These are phyloP conservation scores for Muricea muricata DNA, from an alignment of 92 coral and sea anemone genomes.

Conservation along the genomic window DNA sequence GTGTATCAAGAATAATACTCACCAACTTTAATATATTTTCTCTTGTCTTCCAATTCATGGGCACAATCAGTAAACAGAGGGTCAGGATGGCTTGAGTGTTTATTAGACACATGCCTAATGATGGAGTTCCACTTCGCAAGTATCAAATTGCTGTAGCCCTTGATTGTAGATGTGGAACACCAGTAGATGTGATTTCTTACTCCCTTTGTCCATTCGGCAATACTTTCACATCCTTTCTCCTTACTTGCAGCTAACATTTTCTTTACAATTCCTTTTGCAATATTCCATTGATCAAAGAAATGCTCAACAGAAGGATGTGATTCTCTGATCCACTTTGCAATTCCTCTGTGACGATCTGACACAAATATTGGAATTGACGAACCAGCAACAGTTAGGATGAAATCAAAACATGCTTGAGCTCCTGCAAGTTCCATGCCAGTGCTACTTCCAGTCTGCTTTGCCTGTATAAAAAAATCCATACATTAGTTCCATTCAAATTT, in stretches of 20 bases:
- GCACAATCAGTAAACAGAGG: conserved; percentile 3
- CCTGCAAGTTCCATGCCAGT: conserved; percentile 47
- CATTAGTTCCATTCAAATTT: not conserved
- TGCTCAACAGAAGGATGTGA: conserved; percentile 16
- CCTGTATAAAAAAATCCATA: not conserved
- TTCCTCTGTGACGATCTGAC: conserved; percentile 11
- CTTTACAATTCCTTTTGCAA: not conserved
- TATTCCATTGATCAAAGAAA: not conserved
- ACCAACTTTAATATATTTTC: conserved; percentile 15
- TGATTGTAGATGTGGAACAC: conserved; percentile 9
- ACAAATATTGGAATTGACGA: conserved; percentile 18
- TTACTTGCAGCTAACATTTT: not conserved
- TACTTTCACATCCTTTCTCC: not conserved
- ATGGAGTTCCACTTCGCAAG: conserved; percentile 12
- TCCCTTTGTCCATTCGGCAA: not conserved
- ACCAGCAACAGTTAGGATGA: conserved; percentile 4
- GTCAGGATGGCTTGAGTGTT: conserved; percentile 8
- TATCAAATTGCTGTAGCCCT: not conserved
- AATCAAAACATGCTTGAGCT: conserved; percentile 26
- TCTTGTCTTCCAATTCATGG: not conserved
- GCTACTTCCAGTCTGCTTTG: conserved; percentile 47
- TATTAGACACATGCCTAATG: conserved; percentile 5
- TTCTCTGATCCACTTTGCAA: conserved; percentile 47
- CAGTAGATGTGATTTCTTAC: not conserved
- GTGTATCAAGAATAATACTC: not conserved